Conservation (phyloP, 2,888 invertebrate species). For the Lasioglossum villosulum region DNA sequence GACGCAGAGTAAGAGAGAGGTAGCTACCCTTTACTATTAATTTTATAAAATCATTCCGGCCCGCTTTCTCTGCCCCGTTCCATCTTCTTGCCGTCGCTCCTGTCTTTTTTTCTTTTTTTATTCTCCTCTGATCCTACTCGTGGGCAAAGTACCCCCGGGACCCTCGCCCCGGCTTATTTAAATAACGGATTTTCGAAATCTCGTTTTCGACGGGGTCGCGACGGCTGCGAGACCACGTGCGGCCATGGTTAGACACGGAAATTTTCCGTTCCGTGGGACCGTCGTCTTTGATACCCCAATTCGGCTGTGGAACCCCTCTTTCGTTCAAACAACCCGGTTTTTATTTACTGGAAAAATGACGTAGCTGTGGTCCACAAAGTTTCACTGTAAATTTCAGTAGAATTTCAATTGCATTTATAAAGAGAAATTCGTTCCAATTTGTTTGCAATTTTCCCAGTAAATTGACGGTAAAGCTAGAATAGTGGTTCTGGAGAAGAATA, state of each 20-base stretch:
- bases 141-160: constrained; percentile 37
- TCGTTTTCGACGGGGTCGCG: constrained; percentile 76
- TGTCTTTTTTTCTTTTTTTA: neutral
- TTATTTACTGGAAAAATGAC: neutral
- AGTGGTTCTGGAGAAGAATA: neutral
- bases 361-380: neutral
- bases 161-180: constrained; percentile 77
- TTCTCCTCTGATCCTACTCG: neutral
- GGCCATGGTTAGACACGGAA: constrained; percentile 23
- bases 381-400: neutral
- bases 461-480: neutral
- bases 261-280: constrained; percentile 36
- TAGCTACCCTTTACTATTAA: constrained; percentile 83
- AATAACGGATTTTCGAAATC: constrained; percentile 85
- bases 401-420: neutral
- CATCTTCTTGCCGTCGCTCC: constrained; percentile 28
- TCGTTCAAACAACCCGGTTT: neutral
- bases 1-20: constrained; percentile 42
- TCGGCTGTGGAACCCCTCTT: neutral
- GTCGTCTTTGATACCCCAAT: neutral
- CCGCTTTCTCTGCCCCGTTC: constrained; percentile 58
- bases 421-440: neutral
- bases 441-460: neutral
- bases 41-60: constrained; percentile 84
- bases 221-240: constrained; percentile 58